Evolutionary conservation across 1,140 invertebrate species (phyloP).

Genomic region (Cydia strobilella): DNA sequence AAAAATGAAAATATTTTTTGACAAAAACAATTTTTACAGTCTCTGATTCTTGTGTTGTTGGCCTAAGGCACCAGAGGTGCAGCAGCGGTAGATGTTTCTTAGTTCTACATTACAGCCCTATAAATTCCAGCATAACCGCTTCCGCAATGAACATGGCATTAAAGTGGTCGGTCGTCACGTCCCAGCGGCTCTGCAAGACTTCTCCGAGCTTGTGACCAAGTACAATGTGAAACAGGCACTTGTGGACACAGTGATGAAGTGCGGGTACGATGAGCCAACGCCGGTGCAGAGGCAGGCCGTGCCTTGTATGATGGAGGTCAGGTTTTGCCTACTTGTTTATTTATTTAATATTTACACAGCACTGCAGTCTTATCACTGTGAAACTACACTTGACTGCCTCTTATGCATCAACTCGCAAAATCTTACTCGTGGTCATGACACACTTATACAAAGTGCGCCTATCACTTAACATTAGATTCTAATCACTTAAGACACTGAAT

Average conservation of each 20-base stretch:
- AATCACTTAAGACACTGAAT: too few species aligned
- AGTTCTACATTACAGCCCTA: constrained; percentile 4
- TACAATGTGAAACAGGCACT: constrained; percentile 83
- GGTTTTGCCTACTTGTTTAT: constrained; percentile 12
- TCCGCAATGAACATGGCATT: constrained; percentile 89
- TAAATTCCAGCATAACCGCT: constrained; percentile 84
- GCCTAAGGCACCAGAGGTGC: too few species aligned
- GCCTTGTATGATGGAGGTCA: constrained; percentile 90
- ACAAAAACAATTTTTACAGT: too few species aligned
- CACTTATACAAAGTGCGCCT: too few species aligned
- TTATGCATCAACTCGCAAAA: too few species aligned
- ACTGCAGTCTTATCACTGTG: too few species aligned
- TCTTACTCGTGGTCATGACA: too few species aligned
- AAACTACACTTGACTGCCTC: too few species aligned
- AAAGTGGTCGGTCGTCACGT: constrained; percentile 88
- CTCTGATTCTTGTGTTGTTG: too few species aligned
- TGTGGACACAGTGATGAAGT: constrained; percentile 86
- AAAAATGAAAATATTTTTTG: too few species aligned
- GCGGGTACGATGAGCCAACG: constrained; percentile 91
- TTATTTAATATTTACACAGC: not conserved
- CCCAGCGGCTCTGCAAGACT: constrained; percentile 87
- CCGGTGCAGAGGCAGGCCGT: constrained; percentile 97
- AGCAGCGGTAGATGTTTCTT: too few species aligned
- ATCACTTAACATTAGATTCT: too few species aligned
- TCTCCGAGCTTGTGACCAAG: constrained; percentile 82